A percentile compares a stretch with the other conserved stretches of the same genome.
Conservation (phyloP, 2,113 vertebrate species). For the Desmodus rotundus region DNA sequence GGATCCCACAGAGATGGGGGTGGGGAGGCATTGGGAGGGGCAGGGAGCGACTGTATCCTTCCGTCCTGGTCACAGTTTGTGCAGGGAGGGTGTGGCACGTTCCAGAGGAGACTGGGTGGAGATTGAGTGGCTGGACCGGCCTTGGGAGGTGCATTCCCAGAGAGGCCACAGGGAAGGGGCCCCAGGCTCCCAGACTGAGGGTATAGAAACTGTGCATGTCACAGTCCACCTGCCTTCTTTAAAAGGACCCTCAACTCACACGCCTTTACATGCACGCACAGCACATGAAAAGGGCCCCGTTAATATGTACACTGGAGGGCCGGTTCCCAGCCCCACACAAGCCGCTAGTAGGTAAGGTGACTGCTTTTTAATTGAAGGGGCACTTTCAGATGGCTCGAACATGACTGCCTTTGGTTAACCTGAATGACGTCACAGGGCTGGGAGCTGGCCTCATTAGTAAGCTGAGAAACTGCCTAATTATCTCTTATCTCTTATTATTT, state of each 20-base stretch:
- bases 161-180: neutral
- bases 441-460: conserved; percentile 68
- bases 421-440: conserved; percentile 65
- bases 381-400: conserved; percentile 43
- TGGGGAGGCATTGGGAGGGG: neutral
- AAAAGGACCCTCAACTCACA: neutral
- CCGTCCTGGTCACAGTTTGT: neutral
- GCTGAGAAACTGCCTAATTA: neutral
- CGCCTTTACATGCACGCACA: neutral
- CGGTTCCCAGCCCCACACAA: neutral
- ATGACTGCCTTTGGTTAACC: conserved; percentile 62
- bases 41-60: neutral
- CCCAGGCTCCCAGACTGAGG: rapidly evolving
- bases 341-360: neutral
- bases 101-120: conserved; percentile 3
- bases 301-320: neutral
- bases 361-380: conserved; percentile 51
- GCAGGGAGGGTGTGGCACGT: conserved; percentile 57
- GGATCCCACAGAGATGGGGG: neutral
- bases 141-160: neutral
- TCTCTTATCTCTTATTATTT: conserved; percentile 1
- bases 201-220: rapidly evolving
- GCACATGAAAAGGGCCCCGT: neutral
- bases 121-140: neutral
- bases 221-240: neutral